Evolutionary conservation across 2,888 invertebrate genomes (phyloP).

Genomic region (Stegophylla sp.): DNA sequence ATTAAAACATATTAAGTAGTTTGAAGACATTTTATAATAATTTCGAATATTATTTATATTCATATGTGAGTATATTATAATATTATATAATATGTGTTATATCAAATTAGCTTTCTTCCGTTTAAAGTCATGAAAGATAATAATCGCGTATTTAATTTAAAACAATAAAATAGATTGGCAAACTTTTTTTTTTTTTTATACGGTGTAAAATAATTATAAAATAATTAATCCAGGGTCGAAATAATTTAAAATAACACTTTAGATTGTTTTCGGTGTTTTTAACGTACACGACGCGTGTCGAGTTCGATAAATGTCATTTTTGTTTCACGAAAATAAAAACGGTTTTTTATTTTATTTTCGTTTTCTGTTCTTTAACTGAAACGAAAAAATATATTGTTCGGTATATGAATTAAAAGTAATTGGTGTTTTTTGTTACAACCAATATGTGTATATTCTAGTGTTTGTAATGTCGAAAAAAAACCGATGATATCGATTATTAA

Average conservation of each 20-base stretch:
- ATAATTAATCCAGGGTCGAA: background rate
- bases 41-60: too few relatives aligned
- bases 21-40: too few relatives aligned
- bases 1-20: too few relatives aligned
- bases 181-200: background rate
- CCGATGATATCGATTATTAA: background rate
- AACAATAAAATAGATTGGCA: background rate
- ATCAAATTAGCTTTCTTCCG: background rate
- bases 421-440: background rate
- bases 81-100: too few relatives aligned
- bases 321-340: too few relatives aligned
- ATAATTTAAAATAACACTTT: background rate
- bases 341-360: too few relatives aligned
- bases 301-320: background rate
- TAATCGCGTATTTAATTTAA: background rate
- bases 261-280: background rate
- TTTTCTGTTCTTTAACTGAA: background rate
- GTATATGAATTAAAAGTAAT: background rate
- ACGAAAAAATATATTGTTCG: background rate
- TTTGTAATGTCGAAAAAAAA: background rate
- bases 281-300: background rate
- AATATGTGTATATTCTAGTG: background rate
- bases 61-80: too few relatives aligned
- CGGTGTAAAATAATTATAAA: background rate
- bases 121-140: background rate